Evolutionary conservation across 1,140 invertebrate species (phyloP).

Genomic region (Drosophila nasuta): DNA sequence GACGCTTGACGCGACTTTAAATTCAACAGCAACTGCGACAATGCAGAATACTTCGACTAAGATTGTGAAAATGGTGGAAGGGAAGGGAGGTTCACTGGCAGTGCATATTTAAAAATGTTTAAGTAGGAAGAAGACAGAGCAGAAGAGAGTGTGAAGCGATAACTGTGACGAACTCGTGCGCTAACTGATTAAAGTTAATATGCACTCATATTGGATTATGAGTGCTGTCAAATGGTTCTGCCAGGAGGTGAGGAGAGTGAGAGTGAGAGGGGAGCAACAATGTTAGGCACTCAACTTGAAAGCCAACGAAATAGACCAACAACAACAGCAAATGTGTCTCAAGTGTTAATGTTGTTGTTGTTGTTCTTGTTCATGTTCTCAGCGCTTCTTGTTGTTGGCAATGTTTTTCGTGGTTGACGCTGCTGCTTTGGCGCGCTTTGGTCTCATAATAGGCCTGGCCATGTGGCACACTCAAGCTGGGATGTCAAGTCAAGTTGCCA

Average conservation of each 20-base stretch:
- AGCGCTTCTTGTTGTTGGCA: not conserved
- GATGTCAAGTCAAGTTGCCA: not conserved
- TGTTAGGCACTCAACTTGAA: slow-evolving; percentile 70
- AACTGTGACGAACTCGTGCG: slow-evolving; percentile 38
- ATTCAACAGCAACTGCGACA: slow-evolving; percentile 28
- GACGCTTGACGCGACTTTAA: slow-evolving; percentile 63
- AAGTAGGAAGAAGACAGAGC: slow-evolving; percentile 34
- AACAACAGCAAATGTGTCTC: slow-evolving; percentile 27
- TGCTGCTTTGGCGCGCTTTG: slow-evolving; percentile 8
- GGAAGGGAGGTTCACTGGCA: no score
- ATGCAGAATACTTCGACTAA: not conserved
- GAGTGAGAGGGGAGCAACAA: slow-evolving; percentile 24
- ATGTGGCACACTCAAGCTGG: slow-evolving; percentile 35
- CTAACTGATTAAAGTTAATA: slow-evolving; percentile 81
- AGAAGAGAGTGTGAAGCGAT: not conserved
- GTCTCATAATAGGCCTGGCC: slow-evolving; percentile 42
- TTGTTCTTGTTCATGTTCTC: not conserved
- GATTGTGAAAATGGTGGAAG: no score
- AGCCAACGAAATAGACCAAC: slow-evolving; percentile 63
- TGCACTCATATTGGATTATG: slow-evolving; percentile 65
- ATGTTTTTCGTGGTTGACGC: slow-evolving; percentile 6
- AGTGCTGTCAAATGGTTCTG: slow-evolving; percentile 56
- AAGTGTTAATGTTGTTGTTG: slow-evolving; percentile 32
- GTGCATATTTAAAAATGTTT: slow-evolving; percentile 67
- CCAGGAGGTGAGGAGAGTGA: not conserved